Evolutionary conservation across 2,888 invertebrate genomes (phyloP).

Genomic region (Chaetoderma sp.): DNA sequence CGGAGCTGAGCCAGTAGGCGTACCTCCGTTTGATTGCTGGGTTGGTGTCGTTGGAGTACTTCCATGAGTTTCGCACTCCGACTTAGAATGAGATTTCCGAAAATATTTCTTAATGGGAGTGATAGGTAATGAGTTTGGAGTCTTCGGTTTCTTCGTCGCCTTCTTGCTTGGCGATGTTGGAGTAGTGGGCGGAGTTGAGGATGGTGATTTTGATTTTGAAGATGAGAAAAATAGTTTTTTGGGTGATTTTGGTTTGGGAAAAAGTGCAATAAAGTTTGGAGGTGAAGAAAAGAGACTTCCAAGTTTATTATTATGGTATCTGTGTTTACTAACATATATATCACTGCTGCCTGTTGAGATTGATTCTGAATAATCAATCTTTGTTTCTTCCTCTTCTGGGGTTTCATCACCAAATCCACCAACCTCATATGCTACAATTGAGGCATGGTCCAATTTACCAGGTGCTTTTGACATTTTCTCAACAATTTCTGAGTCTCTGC

Average conservation of each 20-base stretch:
- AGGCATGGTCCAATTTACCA: slow-evolving; percentile 90
- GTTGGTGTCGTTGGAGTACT: slow-evolving; percentile 38
- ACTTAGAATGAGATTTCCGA: slow-evolving; percentile 21
- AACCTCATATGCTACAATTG: slow-evolving; percentile 85
- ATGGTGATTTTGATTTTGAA: slow-evolving; percentile 17
- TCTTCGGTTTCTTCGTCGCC: slow-evolving; percentile 16
- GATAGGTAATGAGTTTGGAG: slow-evolving; percentile 30
- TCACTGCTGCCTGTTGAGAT: background rate
- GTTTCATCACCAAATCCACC: slow-evolving; percentile 57
- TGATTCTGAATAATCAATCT: slow-evolving; percentile 7
- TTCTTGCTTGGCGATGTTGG: slow-evolving; percentile 11
- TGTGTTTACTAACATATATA: no score
- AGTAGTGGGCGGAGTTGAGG: slow-evolving; percentile 14
- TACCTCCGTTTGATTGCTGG: slow-evolving; percentile 34
- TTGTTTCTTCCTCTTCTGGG: slow-evolving; percentile 39
- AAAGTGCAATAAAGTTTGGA: no score
- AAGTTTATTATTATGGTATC: no score
- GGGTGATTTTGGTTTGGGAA: slow-evolving; percentile 28
- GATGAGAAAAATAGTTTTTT: slow-evolving; percentile 29
- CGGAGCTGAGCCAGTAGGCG: slow-evolving; percentile 16
- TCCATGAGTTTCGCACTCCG: slow-evolving; percentile 13
- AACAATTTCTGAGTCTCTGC: slow-evolving; percentile 72
- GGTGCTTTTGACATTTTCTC: slow-evolving; percentile 83
- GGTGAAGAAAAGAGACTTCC: no score
- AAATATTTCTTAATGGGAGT: slow-evolving; percentile 38